Evolutionary conservation across 53 echinoderm and acorn worm genomes (phyloP).

Genomic region (Holothuria scabra): DNA sequence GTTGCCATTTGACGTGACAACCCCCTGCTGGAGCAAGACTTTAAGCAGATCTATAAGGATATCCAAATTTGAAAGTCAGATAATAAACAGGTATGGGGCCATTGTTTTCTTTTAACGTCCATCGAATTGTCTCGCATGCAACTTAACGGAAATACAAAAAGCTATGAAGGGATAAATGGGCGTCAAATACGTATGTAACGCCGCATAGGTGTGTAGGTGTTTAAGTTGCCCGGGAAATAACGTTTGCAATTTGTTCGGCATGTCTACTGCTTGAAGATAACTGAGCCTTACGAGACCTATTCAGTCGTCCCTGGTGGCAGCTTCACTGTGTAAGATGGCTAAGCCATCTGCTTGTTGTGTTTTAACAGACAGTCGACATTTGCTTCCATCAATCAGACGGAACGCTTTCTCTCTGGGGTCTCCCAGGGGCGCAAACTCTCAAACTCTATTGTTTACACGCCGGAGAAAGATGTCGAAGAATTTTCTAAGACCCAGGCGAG

Average conservation of each 20-base stretch:
- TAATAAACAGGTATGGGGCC: too few relatives aligned
- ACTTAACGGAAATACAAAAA: too few relatives aligned
- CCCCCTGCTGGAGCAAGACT: too few relatives aligned
- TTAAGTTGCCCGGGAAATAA: constrained; percentile 30
- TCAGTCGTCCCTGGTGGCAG: constrained; percentile 27
- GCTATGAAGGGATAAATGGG: too few relatives aligned
- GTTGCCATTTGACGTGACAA: too few relatives aligned
- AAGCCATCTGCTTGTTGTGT: constrained; percentile 40
- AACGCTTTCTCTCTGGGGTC: background rate
- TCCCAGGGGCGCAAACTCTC: constrained; percentile 22
- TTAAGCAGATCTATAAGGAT: too few relatives aligned
- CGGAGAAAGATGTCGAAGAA: constrained; percentile 22
- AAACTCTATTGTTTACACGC: constrained; percentile 28
- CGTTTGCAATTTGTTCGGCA: constrained; percentile 52
- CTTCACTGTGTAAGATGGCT: constrained; percentile 23
- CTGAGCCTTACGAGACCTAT: constrained; percentile 35
- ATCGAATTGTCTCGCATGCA: too few relatives aligned
- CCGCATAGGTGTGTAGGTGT: constrained; percentile 35
- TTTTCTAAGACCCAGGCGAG: constrained; percentile 28
- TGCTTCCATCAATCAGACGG: constrained; percentile 38
- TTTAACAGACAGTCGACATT: constrained; percentile 36
- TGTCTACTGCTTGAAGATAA: constrained; percentile 29
- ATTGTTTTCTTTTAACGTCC: too few relatives aligned
- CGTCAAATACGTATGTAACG: background rate
- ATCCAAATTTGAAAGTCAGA: too few relatives aligned